These are phyloP conservation scores for Meta bourneti DNA, from an alignment of 2,888 invertebrate species.

Conservation along the genomic window DNA sequence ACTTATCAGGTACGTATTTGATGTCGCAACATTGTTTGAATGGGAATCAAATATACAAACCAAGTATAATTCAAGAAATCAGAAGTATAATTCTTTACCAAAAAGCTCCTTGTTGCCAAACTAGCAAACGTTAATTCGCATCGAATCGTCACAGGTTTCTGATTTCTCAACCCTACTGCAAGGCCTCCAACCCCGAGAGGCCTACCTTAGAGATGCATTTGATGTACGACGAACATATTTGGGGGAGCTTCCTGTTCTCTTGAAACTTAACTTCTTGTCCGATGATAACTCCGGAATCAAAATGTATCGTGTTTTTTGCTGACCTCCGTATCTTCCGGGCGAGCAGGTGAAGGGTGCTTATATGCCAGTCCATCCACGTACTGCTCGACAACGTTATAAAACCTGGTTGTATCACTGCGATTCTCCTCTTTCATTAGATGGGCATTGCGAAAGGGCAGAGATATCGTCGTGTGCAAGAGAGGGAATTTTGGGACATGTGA, in stretches of 20 bases:
- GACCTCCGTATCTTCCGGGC: constrained; percentile 21
- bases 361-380: constrained; percentile 34
- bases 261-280: constrained; percentile 46
- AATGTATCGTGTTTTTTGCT: constrained; percentile 12
- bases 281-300: constrained; percentile 53
- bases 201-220: neutral
- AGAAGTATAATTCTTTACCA: neutral
- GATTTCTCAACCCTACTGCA: neutral
- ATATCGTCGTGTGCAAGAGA: neutral
- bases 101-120: neutral
- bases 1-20: no score
- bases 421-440: constrained; percentile 38
- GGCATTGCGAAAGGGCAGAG: constrained; percentile 23
- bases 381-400: neutral
- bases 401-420: neutral
- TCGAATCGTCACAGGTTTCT: neutral
- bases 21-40: no score
- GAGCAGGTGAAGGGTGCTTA: constrained; percentile 27
- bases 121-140: neutral
- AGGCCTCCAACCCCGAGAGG: constrained; percentile 25
- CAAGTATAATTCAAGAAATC: no score
- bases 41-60: no score
- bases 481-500: neutral
- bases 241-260: neutral
- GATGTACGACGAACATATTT: constrained; percentile 11